Evolutionary conservation across 2,113 vertebrate species (phyloP), one percentile per base, ranked within the genome.

Genomic region (Jaculus jaculus): DNA sequence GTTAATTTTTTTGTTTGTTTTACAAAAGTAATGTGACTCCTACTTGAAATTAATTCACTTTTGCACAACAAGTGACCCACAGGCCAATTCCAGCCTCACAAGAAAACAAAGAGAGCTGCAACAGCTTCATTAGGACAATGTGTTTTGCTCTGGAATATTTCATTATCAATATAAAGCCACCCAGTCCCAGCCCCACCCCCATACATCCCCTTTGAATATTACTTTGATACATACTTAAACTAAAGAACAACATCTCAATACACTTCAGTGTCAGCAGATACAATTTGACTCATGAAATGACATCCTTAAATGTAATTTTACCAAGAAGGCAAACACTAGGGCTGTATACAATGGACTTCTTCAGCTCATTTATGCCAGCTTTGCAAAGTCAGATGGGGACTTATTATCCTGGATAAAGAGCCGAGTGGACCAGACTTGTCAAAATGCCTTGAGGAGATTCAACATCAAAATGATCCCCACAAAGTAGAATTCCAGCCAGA

Each of bases 121-220:
- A 95, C 92, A 98, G 98, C 96, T 97, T 98, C 98, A 98, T 98
- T 93, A 97, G 95, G 95, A 98, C 96, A 97, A 97, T 91, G 95
- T 92, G 77, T 96, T 97, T 95, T 37, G 96, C 83, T 95, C 92
- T 96, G 54, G 7, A 92, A 89, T 89, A 92, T 81, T 54, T 87
- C 93, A 92, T 89, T 95, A 94, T 94, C 92, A 95, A 97, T 96
- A 97, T 95, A 96, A 97, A 97, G 94, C 86, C 71, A 2, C 84
- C 94, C 92, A 4, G 71, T 32, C 28, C 95, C 89, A 58, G 77
- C 23, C 89, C 91, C 94, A 87, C 87, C 95, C 94, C 97, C 94
- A 93, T 89, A 58, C 77, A 96, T 84, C 20, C 95, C 94, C 81
- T 96, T 94, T 95, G 83, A 81, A 96, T 96, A 97, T 97, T 97